Evolutionary conservation across 2,888 invertebrate species (phyloP), one percentile per base, ranked within the genome.

Genomic region (Heteropelma amictum): DNA sequence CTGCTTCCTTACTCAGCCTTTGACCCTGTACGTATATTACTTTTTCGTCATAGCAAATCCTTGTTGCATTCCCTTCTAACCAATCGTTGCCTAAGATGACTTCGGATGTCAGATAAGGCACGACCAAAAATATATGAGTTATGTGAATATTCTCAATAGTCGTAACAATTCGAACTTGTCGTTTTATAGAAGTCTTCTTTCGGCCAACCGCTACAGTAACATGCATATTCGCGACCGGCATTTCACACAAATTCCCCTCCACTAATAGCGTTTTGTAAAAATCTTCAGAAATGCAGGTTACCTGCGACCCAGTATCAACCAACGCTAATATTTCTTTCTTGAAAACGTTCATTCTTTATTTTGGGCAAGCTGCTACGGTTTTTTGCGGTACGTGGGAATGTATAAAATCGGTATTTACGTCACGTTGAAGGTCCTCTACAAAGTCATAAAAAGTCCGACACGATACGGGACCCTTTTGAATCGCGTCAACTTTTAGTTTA

Each of bases 11-110:
- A 45, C 21, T 2, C 45, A 45, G 8, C 21, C 19, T 45, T 8
- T 1, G 6, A 0, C 53, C 53, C 4, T 28, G 10, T n/a, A 53
- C 10, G 19, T 26, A 33, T 17, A 53, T 53, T 8, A 7, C 12
- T 33, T 33, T 33, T 53, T 53, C 19, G 17, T 53, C 35, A 26
- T 33, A 53, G 28, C 35, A 30, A n/a, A 53, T 33, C 10, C 30
- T 8, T 8, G 35, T 17, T 28, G 10, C 8, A 28, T 53, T 53
- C 17, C 28, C 8, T 17, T 33, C n/a, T n/a, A n/a, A 17, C 53
- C 53, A 53, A 8, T 53, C 53, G 19, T 53, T 53, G 7, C 53
- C 53, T 6, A 53, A n/a, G n/a, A n/a, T n/a, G n/a, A n/a, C n/a
- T n/a, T n/a, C n/a, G n/a, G n/a, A n/a, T n/a, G n/a, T n/a, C 19